A percentile compares a stretch with the other conserved stretches of the same genome.
phyloP scores from a whole-genome alignment of 2,113 vertebrate species.

The Megaceryle torquata region DNA sequence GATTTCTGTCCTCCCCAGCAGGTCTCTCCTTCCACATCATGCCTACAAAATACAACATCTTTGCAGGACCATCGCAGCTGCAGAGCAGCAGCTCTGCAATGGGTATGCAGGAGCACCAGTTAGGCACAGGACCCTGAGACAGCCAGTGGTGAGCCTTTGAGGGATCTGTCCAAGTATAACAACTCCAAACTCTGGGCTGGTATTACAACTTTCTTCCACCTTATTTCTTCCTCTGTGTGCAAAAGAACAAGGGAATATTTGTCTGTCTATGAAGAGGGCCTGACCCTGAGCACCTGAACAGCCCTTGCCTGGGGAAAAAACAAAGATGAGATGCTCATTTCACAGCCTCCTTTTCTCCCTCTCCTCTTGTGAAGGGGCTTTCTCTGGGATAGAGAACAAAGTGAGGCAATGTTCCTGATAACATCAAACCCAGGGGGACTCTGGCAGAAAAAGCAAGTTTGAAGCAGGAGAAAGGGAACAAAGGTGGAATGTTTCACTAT shows the following conservation, averaged over 20 bases:
- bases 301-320: not conserved
- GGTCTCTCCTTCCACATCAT: not conserved
- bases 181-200: not conserved
- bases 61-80: not conserved
- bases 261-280: not conserved
- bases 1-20: not conserved
- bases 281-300: not conserved
- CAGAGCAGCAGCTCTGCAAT: not conserved
- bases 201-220: not conserved
- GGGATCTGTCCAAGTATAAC: not conserved
- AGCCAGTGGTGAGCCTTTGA: not conserved
- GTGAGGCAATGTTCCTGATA: rapidly evolving
- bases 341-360: not conserved
- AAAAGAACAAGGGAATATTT: not conserved
- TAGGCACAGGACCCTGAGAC: rapidly evolving
- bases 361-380: rapidly evolving
- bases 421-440: not conserved
- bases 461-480: not conserved
- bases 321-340: not conserved
- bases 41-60: not conserved
- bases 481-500: not conserved
- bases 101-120: rapidly evolving
- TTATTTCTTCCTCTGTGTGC: not conserved
- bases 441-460: not conserved
- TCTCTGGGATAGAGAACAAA: not conserved